Conservation (phyloP, 2,888 invertebrate genomes). For the Mythimna loreyi region DNA sequence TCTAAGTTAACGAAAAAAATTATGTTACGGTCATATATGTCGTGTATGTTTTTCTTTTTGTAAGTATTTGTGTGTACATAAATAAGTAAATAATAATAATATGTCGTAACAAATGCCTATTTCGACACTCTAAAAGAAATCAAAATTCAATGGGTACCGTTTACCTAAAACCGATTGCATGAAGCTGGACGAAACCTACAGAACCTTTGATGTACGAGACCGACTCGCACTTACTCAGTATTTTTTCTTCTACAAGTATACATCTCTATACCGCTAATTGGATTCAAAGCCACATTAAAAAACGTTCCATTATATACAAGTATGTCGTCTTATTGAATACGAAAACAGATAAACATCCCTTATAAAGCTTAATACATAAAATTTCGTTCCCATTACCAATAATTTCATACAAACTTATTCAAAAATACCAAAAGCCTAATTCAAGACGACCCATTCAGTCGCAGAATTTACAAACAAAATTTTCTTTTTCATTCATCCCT, state of each 20-base stretch:
- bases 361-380: background rate
- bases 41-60: no score
- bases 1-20: no score
- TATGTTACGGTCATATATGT: no score
- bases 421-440: slow-evolving; percentile 30
- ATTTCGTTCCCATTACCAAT: slow-evolving; percentile 10
- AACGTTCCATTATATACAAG: background rate
- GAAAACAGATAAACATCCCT: slow-evolving; percentile 2
- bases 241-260: background rate
- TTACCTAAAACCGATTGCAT: no score
- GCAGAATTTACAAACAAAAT: slow-evolving; percentile 71
- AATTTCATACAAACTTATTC: slow-evolving; percentile 27
- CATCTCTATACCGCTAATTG: slow-evolving; percentile 1
- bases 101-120: no score
- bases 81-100: no score
- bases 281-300: background rate
- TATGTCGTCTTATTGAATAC: background rate
- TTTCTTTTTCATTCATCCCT: slow-evolving; percentile 70
- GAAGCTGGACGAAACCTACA: no score
- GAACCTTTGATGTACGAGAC: no score
- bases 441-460: slow-evolving; percentile 59
- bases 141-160: no score
- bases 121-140: no score
- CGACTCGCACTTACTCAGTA: no score
- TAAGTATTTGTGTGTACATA: no score